These are phyloP conservation scores for Pseudomyrmex pallidus DNA, from an alignment of 1,140 invertebrate species.

Conservation along the genomic window DNA sequence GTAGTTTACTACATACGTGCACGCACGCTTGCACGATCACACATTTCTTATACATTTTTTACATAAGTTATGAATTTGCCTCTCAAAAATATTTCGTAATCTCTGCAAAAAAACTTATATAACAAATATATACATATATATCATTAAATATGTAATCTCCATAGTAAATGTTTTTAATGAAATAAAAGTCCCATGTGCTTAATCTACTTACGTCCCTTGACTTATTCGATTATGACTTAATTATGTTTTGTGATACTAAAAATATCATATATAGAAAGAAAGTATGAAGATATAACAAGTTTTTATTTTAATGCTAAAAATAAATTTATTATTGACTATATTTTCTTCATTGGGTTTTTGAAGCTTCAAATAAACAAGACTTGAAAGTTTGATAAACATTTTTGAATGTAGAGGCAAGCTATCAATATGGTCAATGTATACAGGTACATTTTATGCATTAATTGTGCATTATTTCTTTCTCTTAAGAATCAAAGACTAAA, in stretches of 20 bases:
- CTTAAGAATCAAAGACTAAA: conserved; percentile 34
- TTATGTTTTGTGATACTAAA: neutral
- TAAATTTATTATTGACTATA: conserved; percentile 26
- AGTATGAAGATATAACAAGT: neutral
- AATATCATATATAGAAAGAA: no score
- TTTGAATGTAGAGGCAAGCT: conserved; percentile 73
- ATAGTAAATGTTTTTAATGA: no score
- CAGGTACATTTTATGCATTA: conserved; percentile 83
- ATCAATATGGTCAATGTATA: conserved; percentile 78
- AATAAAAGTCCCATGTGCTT: neutral
- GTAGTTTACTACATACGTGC: conserved; percentile 6
- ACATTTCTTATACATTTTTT: conserved; percentile 28
- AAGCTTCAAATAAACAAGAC: conserved; percentile 17
- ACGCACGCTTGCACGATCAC: conserved; percentile 36
- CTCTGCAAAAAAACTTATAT: neutral
- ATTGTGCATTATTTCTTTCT: conserved; percentile 2
- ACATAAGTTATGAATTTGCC: conserved; percentile 62
- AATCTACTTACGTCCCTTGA: conserved; percentile 36
- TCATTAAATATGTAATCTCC: no score
- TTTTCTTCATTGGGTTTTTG: neutral
- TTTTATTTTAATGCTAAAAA: conserved; percentile 15
- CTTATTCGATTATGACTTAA: neutral
- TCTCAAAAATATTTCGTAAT: conserved; percentile 66
- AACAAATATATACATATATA: no score
- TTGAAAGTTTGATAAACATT: conserved; percentile 14